phyloP scores from a whole-genome alignment of 2,113 vertebrate genomes.

The Parotia lawesii region DNA sequence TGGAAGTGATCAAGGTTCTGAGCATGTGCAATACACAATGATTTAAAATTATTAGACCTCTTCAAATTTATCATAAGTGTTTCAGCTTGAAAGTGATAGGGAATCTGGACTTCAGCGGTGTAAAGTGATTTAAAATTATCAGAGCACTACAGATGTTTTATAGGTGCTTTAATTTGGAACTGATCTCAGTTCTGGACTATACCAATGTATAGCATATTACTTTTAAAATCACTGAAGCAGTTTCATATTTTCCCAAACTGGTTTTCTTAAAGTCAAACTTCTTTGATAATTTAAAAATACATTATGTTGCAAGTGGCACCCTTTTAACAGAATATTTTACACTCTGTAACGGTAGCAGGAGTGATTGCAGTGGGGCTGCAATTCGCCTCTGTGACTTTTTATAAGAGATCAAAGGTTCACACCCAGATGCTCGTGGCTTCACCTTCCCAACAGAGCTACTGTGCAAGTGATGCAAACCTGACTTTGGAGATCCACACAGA shows the following conservation, averaged over 20 bases:
- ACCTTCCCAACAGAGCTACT: background rate
- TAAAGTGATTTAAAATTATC: constrained; percentile 69
- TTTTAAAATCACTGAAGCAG: constrained; percentile 2
- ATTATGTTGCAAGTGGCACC: constrained; percentile 5
- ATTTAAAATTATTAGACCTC: constrained; percentile 74
- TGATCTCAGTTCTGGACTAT: constrained; percentile 54
- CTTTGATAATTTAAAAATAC: constrained; percentile 57
- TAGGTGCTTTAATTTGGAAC: constrained; percentile 68
- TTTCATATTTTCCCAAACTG: constrained; percentile 9
- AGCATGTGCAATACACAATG: constrained; percentile 71
- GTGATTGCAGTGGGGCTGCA: constrained; percentile 4
- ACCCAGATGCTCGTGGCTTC: fast-evolving
- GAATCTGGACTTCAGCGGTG: constrained; percentile 60
- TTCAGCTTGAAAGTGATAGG: constrained; percentile 67
- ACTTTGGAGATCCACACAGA: background rate
- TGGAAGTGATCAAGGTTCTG: constrained; percentile 70
- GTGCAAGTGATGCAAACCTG: background rate
- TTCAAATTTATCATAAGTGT: constrained; percentile 69
- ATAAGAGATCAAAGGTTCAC: background rate
- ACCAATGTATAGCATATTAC: constrained; percentile 19
- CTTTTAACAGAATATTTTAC: constrained; percentile 58
- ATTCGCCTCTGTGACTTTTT: background rate
- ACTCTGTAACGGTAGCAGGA: background rate
- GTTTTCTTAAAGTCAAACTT: constrained; percentile 41
- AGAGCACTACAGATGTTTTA: constrained; percentile 64